Conservation (phyloP, 2,113 vertebrate species). For the Amphiprion ocellaris region DNA sequence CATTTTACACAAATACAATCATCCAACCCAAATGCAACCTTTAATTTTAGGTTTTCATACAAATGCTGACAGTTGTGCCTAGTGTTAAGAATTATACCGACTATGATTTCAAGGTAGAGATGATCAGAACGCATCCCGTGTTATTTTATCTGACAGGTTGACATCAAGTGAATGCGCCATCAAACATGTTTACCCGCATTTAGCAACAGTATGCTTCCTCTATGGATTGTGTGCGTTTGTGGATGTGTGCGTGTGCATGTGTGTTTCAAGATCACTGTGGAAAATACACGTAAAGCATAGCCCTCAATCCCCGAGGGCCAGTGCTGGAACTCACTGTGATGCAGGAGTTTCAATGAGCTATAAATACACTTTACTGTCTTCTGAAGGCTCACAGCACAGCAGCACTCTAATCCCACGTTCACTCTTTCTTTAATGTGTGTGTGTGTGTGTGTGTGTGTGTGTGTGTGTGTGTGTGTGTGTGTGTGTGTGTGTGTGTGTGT, state of each 20-base stretch:
- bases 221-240: conserved; percentile 28
- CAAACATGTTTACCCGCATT: conserved; percentile 67
- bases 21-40: conserved; percentile 38
- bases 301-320: conserved; percentile 62
- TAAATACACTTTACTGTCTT: conserved; percentile 76
- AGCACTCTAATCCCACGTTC: conserved; percentile 75
- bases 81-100: conserved; percentile 54
- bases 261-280: conserved; percentile 54
- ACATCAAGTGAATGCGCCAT: conserved; percentile 64
- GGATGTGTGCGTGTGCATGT: conserved; percentile 1
- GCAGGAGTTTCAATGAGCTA: conserved; percentile 89
- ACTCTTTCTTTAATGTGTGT: conserved; percentile 30
- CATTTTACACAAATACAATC: conserved; percentile 42
- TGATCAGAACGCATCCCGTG: conserved; percentile 58
- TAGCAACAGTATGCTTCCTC: conserved; percentile 41
- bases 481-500: background rate
- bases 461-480: background rate
- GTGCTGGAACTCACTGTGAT: conserved; percentile 86
- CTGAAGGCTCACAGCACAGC: conserved; percentile 80
- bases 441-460: background rate
- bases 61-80: conserved; percentile 35
- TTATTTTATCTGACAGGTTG: conserved; percentile 69
- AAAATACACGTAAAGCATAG: conserved; percentile 75
- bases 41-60: conserved; percentile 54
- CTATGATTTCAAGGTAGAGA: conserved; percentile 65